Evolutionary conservation across 2,888 invertebrate species (phyloP), one percentile per base, ranked within the genome.

Genomic region (Athalia cordata): DNA sequence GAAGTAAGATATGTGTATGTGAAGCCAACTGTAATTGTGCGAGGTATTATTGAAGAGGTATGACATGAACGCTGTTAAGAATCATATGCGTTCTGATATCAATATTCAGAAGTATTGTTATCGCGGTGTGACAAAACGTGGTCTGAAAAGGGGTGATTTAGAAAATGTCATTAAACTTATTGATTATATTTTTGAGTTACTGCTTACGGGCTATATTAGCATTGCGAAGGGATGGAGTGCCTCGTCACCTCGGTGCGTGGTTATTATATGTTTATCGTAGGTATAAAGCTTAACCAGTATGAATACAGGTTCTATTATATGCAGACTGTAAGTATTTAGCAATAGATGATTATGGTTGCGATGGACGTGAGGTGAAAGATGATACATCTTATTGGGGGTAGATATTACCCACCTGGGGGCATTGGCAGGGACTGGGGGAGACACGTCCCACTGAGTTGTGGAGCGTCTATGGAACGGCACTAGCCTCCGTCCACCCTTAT

Each of bases 391-490:
- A 78, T 76, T 79, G 80, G 80, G 81, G 84, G 82, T 81, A 83
- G 82, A 84, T 82, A 79, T 84, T 84, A 89, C 89, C 89, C 89
- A 89, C 89, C 89, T 89, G 86, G 89, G 89, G 90, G 91, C 88
- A 91, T 88, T 88, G 84, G 87, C 86, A 86, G 88, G 87, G 85
- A 88, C 87, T 86, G 87, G 86, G 85, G 87, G 86, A 83, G 85
- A 85, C 85, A 86, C 83, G 78, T 89, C 89, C 89, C 89, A 89
- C 83, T 89, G 89, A 83, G 84, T 87, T 87, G 91, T 91, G 86
- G 92, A 92, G 87, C 93, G 92, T 90, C 92, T 92, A 90, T 93
- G 93, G 91, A 93, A 93, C 86, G 93, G 93, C 88, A 93, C 91
- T 87, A 91, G 91, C 90, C 91, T 91, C 87, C 91, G 91, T 87